phyloP scores from a whole-genome alignment of 2,888 invertebrate genomes.

The Heliconius aoede region DNA sequence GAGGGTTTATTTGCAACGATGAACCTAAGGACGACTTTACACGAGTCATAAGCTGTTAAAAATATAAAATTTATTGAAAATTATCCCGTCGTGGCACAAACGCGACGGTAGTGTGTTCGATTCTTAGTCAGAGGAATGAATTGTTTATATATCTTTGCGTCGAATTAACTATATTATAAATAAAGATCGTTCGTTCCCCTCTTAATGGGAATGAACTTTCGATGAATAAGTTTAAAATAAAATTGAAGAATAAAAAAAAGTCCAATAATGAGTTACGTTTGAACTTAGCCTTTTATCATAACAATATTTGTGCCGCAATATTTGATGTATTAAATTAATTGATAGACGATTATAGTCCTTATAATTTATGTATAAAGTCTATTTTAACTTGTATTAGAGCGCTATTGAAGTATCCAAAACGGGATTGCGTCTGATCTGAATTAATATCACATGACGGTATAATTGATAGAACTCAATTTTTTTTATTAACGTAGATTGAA shows the following conservation, averaged over 20 bases:
- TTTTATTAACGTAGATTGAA: neutral
- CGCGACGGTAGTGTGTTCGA: too few relatives aligned
- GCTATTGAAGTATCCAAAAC: slow-evolving; percentile 35
- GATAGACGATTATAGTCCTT: slow-evolving; percentile 24
- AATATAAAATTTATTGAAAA: too few relatives aligned
- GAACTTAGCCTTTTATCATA: slow-evolving; percentile 33
- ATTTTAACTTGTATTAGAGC: neutral
- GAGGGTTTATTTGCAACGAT: slow-evolving; percentile 37
- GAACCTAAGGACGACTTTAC: slow-evolving; percentile 26
- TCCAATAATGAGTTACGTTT: neutral
- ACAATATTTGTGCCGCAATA: slow-evolving; percentile 39
- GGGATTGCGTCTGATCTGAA: slow-evolving; percentile 35
- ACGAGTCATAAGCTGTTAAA: neutral
- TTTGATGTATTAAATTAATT: slow-evolving; percentile 47
- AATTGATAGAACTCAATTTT: neutral
- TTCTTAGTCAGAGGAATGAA: too few relatives aligned
- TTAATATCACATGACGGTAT: slow-evolving; percentile 32
- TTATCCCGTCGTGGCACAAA: too few relatives aligned
- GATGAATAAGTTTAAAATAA: too few relatives aligned
- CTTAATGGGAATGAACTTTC: too few relatives aligned
- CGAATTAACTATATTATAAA: too few relatives aligned
- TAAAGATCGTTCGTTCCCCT: too few relatives aligned
- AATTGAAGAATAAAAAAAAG: neutral
- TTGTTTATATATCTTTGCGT: too few relatives aligned
- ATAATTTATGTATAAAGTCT: neutral